Evolutionary conservation across 2,113 vertebrate genomes (phyloP).

Genomic region (Cyprinodon tularosa): DNA sequence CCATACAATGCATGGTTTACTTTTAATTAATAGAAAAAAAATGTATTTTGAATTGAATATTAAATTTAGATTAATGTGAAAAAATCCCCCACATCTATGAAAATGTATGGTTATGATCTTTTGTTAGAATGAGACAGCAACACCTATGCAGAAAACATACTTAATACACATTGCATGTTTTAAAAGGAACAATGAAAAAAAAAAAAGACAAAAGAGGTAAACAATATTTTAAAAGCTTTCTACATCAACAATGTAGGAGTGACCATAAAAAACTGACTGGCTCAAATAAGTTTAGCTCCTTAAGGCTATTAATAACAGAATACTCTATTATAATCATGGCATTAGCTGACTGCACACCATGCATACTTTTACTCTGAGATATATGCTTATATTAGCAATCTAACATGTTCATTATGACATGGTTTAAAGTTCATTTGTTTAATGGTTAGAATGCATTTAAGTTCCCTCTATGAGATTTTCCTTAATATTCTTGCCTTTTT

Average conservation of each 20-base stretch:
- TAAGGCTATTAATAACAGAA: background rate
- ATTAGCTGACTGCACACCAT: background rate
- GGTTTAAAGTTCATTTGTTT: background rate
- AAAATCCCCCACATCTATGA: conserved; percentile 83
- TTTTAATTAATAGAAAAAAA: conserved; percentile 99
- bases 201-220: background rate
- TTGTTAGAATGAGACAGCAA: conserved; percentile 56
- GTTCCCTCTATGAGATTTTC: background rate
- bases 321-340: background rate
- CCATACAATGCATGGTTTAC: conserved; percentile 98
- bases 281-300: background rate
- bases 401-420: background rate
- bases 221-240: background rate
- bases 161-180: conserved; percentile 64
- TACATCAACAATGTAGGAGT: background rate
- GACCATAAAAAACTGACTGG: background rate
- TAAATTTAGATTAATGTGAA: conserved; percentile 96
- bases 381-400: background rate
- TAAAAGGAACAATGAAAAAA: conserved; percentile 35
- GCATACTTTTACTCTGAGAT: background rate
- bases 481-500: background rate
- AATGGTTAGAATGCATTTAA: background rate
- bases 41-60: conserved; percentile 94
- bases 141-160: conserved; percentile 57
- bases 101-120: conserved; percentile 75